Evolutionary conservation across 2,888 invertebrate species (phyloP), one percentile per base, ranked within the genome.

Genomic region (Altica lythri): DNA sequence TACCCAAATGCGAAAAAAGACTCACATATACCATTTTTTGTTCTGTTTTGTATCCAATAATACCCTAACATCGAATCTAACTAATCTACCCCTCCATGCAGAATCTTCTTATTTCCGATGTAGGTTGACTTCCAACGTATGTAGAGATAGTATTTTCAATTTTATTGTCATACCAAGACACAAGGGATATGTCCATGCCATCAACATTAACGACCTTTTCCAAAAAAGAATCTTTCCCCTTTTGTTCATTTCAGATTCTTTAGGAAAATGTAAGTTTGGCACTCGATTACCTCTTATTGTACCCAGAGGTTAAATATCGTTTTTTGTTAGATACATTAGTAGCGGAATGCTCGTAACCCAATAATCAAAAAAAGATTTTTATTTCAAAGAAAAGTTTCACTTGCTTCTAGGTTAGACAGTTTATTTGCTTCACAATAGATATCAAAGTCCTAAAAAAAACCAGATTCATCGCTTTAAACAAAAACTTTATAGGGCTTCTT

Each of bases 321-420:
- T 43, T 38, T 64, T 60, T 30, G 38, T 25, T 47, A 55, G 47
- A 29, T 66, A 59, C 2, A 64, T 52, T 38, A 54, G 34, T 6
- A 65, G 53, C 4, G 27, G 32, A 6, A 60, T 16, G 19, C 61
- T 64, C 1, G 57, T 70, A 57, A 63, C 71, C 67, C 66, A 72
- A 42, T 71, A 69, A 47, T 71, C 70, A 58, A 71, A 68, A 62
- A 69, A 1, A 72, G 32, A 25, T 56, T 53, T 9, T 45, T 37
- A 25, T 45, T 45, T 9, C 18, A 12, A 46, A 16, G 13, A 2
- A 42, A 14, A 43, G 27, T 43, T 9, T 29, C 29, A 18, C 14
- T 29, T 16, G 29, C 29, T 6, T n/a, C 27, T 5, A 29, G 14
- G 13, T n/a, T 10, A 5, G 42, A 4, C 17, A n/a, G 38, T 3